phyloP scores from a whole-genome alignment of 1,140 invertebrate species.

The Nephila pilipes region DNA sequence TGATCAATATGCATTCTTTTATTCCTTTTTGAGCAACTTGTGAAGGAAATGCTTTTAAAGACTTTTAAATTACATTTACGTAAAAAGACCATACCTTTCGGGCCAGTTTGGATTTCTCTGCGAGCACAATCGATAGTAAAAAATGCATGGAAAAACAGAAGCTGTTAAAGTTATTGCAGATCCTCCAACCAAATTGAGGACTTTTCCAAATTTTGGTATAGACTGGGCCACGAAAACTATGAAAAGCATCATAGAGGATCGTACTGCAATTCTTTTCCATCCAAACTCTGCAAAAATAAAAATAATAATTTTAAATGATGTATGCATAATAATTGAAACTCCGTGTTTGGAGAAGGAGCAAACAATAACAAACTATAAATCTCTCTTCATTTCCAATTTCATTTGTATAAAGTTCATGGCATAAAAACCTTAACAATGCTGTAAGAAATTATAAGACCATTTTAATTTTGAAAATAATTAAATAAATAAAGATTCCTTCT shows the following conservation, averaged over 20 bases:
- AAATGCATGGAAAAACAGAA: constrained; percentile 92
- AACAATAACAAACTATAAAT: too few species aligned
- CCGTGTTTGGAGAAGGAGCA: too few species aligned
- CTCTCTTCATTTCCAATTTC: too few species aligned
- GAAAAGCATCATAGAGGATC: constrained; percentile 87
- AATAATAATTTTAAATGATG: background rate
- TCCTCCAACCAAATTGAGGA: constrained; percentile 93
- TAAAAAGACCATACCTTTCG: constrained; percentile 77
- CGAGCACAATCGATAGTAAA: constrained; percentile 86
- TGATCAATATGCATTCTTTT: too few species aligned
- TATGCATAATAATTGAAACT: background rate
- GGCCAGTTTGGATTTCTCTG: constrained; percentile 77
- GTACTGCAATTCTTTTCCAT: constrained; percentile 87
- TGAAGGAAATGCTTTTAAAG: too few species aligned
- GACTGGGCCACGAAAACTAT: constrained; percentile 90
- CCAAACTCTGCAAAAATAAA: constrained; percentile 87
- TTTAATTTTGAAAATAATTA: too few species aligned
- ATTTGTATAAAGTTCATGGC: too few species aligned
- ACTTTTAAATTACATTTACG: too few species aligned
- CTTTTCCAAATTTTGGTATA: constrained; percentile 92
- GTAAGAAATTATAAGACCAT: too few species aligned
- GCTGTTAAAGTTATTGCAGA: constrained; percentile 91
- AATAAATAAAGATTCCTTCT: too few species aligned
- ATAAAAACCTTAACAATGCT: too few species aligned
- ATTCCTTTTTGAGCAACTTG: too few species aligned